Conservation (phyloP, 2,113 vertebrate species). For the Origma solitaria region DNA sequence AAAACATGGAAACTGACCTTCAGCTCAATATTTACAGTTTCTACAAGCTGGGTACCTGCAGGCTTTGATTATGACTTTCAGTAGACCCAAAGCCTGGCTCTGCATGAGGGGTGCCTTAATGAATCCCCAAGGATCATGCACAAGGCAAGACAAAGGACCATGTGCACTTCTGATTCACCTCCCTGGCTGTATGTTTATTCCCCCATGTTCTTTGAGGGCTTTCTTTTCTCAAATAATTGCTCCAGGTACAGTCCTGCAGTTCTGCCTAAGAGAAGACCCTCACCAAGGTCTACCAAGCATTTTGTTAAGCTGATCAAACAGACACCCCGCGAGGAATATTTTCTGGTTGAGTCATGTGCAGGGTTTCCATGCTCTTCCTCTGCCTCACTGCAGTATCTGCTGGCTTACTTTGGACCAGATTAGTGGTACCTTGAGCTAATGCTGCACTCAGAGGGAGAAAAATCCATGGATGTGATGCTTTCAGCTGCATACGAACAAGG, state of each 20-base stretch:
- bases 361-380: background rate
- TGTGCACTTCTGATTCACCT: background rate
- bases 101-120: background rate
- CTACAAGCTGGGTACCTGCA: background rate
- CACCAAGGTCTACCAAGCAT: background rate
- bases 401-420: background rate
- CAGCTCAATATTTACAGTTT: background rate
- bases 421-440: background rate
- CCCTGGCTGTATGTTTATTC: fast-evolving
- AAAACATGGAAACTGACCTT: slow-evolving; percentile 8
- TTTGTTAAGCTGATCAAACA: background rate
- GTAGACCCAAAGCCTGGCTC: background rate
- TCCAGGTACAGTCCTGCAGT: background rate
- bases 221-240: background rate
- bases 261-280: background rate
- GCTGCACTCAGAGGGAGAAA: background rate
- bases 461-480: background rate
- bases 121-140: background rate
- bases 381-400: background rate
- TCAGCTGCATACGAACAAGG: background rate
- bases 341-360: background rate
- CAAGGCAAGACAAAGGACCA: background rate
- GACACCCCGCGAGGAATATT: background rate
- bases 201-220: background rate
- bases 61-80: background rate